These are phyloP conservation scores for Liopterus haemorrhoidalis DNA, from an alignment of 2,888 invertebrate genomes.

Conservation along the genomic window DNA sequence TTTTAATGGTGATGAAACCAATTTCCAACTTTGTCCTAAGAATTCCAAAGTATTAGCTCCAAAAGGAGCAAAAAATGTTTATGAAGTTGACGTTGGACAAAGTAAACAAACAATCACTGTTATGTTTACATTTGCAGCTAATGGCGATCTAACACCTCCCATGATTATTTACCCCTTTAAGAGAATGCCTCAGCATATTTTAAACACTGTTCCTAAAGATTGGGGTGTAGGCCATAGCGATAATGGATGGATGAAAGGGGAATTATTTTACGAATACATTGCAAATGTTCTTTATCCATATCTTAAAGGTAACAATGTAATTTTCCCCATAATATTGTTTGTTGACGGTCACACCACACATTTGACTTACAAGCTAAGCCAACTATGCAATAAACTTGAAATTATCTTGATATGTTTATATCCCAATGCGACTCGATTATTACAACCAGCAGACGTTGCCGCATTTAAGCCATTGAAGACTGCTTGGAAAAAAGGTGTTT, in stretches of 20 bases:
- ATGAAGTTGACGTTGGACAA: slow-evolving; percentile 37
- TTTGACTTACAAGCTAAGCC: slow-evolving; percentile 29
- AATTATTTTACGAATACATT: too few relatives aligned
- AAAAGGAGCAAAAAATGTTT: slow-evolving; percentile 36
- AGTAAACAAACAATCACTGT: slow-evolving; percentile 39
- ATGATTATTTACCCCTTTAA: slow-evolving; percentile 38
- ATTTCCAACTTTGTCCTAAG: slow-evolving; percentile 30
- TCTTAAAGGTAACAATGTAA: too few relatives aligned
- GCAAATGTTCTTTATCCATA: too few relatives aligned
- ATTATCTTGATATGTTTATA: slow-evolving; percentile 35
- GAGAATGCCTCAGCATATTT: slow-evolving; percentile 34
- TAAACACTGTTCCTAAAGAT: too few relatives aligned
- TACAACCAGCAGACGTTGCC: slow-evolving; percentile 34
- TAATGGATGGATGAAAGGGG: too few relatives aligned
- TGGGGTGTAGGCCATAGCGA: too few relatives aligned
- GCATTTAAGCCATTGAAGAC: slow-evolving; percentile 31
- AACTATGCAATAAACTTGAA: slow-evolving; percentile 31
- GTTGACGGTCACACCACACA: slow-evolving; percentile 32
- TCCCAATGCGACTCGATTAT: slow-evolving; percentile 34
- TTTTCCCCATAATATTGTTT: too few relatives aligned
- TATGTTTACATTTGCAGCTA: slow-evolving; percentile 40
- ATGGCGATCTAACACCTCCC: slow-evolving; percentile 37
- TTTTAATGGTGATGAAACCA: slow-evolving; percentile 34
- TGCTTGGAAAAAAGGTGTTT: slow-evolving; percentile 29
- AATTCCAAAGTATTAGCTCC: slow-evolving; percentile 25